A percentile compares a stretch with the other conserved stretches of the same genome.
These are phyloP conservation scores for Dallia pectoralis DNA, from an alignment of 2,797 vertebrate genomes.

Conservation along the genomic window DNA sequence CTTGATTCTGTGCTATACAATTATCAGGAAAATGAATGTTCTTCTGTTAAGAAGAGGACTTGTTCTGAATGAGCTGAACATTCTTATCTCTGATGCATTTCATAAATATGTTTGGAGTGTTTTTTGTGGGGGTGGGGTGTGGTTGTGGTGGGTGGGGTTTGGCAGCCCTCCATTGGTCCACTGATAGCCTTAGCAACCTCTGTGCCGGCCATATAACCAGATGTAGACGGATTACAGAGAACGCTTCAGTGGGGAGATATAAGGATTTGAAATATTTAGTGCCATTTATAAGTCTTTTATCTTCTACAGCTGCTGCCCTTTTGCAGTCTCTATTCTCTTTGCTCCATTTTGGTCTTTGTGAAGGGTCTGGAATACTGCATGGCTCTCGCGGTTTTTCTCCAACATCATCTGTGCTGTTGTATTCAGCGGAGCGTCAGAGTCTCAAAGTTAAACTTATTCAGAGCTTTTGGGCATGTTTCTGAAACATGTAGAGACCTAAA, in stretches of 20 bases:
- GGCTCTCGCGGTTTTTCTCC: constrained; percentile 22
- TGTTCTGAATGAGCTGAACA: not conserved
- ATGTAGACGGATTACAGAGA: not conserved
- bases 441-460: constrained; percentile 26
- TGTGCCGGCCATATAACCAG: not conserved
- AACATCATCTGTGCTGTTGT: constrained; percentile 35
- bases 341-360: not conserved
- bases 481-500: constrained; percentile 14
- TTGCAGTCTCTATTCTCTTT: not conserved
- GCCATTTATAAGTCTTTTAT: not conserved
- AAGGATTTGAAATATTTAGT: not conserved
- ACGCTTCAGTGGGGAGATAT: not conserved
- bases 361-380: constrained; percentile 11
- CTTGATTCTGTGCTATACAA: not conserved
- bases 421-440: constrained; percentile 31
- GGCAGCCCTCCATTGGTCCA: not conserved
- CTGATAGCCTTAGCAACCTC: not conserved
- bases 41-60: constrained; percentile 2
- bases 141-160: not conserved
- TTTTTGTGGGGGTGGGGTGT: not conserved
- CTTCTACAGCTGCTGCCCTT: not conserved
- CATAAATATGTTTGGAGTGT: not conserved
- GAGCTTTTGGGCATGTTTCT: constrained; percentile 31
- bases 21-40: not conserved
- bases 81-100: not conserved